Conservation (phyloP, 1,140 invertebrate genomes). For the Bacillus rossius region DNA sequence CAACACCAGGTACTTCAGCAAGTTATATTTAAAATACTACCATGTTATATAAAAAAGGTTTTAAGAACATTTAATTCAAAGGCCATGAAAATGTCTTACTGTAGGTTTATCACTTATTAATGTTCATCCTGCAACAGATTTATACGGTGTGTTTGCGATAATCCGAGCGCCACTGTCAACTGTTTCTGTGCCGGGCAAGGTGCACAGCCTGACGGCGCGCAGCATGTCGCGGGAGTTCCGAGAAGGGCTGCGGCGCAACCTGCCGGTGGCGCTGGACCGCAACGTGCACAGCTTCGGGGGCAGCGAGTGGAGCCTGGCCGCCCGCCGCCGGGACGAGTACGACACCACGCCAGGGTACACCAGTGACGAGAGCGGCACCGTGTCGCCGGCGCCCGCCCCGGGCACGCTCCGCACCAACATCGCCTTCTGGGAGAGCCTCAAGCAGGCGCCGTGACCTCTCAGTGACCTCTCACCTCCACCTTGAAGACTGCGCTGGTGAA, state of each 20-base stretch:
- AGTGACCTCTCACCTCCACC: too few species aligned
- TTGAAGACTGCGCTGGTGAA: too few species aligned
- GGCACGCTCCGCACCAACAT: not conserved
- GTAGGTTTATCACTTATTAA: too few species aligned
- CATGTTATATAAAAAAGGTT: too few species aligned
- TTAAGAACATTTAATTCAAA: too few species aligned
- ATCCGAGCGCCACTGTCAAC: too few species aligned
- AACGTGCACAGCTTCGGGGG: conserved; percentile 3
- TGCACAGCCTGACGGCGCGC: conserved; percentile 76
- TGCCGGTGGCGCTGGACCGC: not conserved
- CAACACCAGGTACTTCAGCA: too few species aligned
- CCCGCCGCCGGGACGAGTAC: not conserved
- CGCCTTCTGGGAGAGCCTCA: conserved; percentile 11
- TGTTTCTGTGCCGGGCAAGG: too few species aligned
- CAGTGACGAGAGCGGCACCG: not conserved
- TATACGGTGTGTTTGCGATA: too few species aligned
- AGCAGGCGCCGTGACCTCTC: not conserved
- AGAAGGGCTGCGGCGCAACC: conserved; percentile 48
- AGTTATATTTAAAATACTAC: too few species aligned
- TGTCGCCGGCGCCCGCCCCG: not conserved
- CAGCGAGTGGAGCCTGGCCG: not conserved
- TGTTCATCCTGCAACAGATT: too few species aligned
- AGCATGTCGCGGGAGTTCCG: conserved; percentile 69
- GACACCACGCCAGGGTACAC: not conserved
- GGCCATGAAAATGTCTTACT: too few species aligned